Percentiles rank a stretch among this genome's conserved stretches.
Conservation (phyloP, 2,113 vertebrate genomes). For the Cairina moschata region DNA sequence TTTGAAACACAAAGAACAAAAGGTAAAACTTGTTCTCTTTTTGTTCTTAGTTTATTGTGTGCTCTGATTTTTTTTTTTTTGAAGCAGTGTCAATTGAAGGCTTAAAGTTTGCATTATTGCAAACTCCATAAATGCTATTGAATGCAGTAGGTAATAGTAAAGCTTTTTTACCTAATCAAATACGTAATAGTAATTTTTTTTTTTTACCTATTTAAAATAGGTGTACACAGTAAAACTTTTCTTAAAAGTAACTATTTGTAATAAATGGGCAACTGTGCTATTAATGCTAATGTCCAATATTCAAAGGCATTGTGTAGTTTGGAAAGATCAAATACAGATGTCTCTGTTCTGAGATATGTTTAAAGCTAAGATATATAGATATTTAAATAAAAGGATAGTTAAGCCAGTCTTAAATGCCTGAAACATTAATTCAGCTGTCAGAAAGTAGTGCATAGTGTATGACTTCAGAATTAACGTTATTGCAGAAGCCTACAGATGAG, state of each 20-base stretch:
- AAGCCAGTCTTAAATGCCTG: not conserved
- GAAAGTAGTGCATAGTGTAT: not conserved
- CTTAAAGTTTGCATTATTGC: not conserved
- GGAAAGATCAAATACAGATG: not conserved
- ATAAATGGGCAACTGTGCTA: not conserved
- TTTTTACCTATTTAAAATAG: too few relatives aligned
- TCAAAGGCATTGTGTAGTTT: not conserved
- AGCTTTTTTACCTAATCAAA: not conserved
- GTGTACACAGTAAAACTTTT: not conserved
- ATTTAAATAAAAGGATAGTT: not conserved
- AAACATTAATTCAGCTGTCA: not conserved
- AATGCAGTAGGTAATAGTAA: not conserved
- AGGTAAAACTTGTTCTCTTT: conserved; percentile 52
- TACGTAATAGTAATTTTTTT: not conserved
- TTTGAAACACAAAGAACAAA: not conserved
- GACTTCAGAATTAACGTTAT: not conserved
- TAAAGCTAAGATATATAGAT: not conserved
- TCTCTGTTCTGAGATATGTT: not conserved
- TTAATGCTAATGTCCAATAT: not conserved
- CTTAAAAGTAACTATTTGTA: not conserved
- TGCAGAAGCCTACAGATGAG: conserved; percentile 63
- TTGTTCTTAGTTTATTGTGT: not conserved
- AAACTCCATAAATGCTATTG: not conserved
- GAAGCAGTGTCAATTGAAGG: not conserved
- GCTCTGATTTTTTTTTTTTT: not conserved